Base-by-base conservation (phyloP, 2,888 invertebrate genomes). In the Prionchulus punctatus region DNA sequence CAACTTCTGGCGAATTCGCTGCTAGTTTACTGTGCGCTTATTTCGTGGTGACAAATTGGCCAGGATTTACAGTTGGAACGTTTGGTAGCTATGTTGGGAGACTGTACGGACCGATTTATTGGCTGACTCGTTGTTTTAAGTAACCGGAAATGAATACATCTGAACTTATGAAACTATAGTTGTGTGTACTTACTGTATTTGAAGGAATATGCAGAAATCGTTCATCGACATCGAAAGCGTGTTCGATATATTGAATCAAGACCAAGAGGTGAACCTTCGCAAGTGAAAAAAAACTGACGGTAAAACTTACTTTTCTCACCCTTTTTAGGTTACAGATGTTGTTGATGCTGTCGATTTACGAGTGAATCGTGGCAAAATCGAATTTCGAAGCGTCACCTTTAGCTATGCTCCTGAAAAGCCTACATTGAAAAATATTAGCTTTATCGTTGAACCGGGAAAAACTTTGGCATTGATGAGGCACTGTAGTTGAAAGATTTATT, bases 201-300 rank as follows among this genome's bases (percentile, higher is more conserved):
- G 25, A 71, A 88, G 94, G 68, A 86, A 88, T 56, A 92, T 96
- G 58, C 96, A 96, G 71, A 89, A 87, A 76, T 88, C 91, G 69
- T 96, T 98, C 69, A 83, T 96, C 23, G 96, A 98, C 70, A 96
- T 96, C 96, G 96, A 98, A 74, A 96, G 96, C 73, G 94, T 98
- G 96, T 90, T 96, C 71, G 92, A 94, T 64, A 74, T 98, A 60
- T 77, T 98, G 66, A 80, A 84, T 43, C 87, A 89, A 67, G 81
- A 85, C 47, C 81, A 84, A 55, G 92, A 96, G 76, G 81, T n/a
- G n/a, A n/a, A n/a, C n/a, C n/a, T n/a, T n/a, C n/a, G n/a, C n/a
- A n/a, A n/a, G n/a, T n/a, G n/a, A n/a, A n/a, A n/a, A n/a, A n/a
- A n/a, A n/a, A n/a, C n/a, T n/a, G n/a, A n/a, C n/a, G n/a, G n/a